Evolutionary conservation across 2,797 vertebrate genomes (phyloP), one percentile per base, ranked within the genome.

Genomic region (Australoheros facetus): DNA sequence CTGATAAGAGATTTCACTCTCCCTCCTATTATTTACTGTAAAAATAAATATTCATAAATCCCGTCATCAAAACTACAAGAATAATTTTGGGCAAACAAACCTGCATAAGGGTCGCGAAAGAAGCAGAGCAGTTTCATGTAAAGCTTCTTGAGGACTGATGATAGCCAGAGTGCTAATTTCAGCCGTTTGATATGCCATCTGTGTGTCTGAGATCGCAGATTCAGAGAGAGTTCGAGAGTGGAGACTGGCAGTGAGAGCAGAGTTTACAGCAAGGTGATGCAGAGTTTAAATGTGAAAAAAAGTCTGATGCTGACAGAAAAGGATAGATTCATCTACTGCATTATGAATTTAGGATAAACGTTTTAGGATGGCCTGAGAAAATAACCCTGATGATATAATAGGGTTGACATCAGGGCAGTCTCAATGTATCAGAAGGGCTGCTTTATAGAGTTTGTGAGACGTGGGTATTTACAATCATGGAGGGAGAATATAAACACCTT

Each of bases 151-250:
- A 17, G 7, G 80, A 17, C 37, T 11, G 74, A 55, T 78, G 54
- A 69, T 21, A 51, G 57, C 54, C 37, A 42, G 26, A 4, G 14
- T 55, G 56, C 78, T 77, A 69, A 81, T 83, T 73, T 17, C 21
- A 69, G 79, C 80, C 30, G 19, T 83, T 84, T 85, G 86, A 86
- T 64, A 71, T 59, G 83, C 79, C 86, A 76, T 85, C 83, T 85
- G 87, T 69, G 78, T 5, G 37, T 23, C 32, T 21, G 59, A 71
- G 73, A 76, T 79, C 37, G 9, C 59, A 39, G 37, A 77, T 74
- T 81, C 42, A 70, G 62, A 75, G 64, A n/a, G 66, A 57, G 83
- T 37, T 81, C 4, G 39, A 21, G 73, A 69, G 37, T 2, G 42
- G 26, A 56, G 48, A 75, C 78, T 69, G 89, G 78, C 82, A 85